Evolutionary conservation across 2,113 vertebrate genomes (phyloP), one percentile per base, ranked within the genome.

Genomic region (Craseonycteris thonglongyai): DNA sequence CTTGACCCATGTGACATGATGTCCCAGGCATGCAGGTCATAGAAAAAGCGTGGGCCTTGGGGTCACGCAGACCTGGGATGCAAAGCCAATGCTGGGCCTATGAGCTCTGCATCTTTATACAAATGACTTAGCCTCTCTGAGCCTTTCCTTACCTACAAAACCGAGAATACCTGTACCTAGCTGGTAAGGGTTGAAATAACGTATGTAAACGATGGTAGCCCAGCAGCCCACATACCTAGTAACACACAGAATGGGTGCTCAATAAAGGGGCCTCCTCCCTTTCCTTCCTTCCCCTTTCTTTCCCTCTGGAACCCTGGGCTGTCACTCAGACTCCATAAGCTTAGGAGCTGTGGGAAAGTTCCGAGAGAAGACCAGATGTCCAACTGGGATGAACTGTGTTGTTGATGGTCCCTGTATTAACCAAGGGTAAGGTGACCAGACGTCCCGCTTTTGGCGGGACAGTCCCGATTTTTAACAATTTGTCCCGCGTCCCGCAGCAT

Each of bases 61-160:
- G 8, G 5, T 58, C 22, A 47, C 71, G 6, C 66, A 61, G 59
- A n/a, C 28, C 22, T 30, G 22, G 45, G 35, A 28, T 78, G 13
- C 19, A 56, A 72, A 89, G 26, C 11, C 3, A 0, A 71, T n/a
- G 42, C 26, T 49, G 45, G 15, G 19, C 19, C 10, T 56, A 33
- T 3, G 24, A 81, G 11, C 51, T 89, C 87, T 78, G 35, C 26
- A 14, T 72, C 78, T 24, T 88, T 24, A 56, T 59, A 12, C 7
- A 83, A 59, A 59, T 83, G 24, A 54, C 42, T 66, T 84, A 38
- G 66, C 40, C 56, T 93, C 63, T 95, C 63, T 54, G 59, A 81
- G 59, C 26, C 47, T 95, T 80, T 93, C 30, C 15, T 84, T 42
- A 19, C 26, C 58, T 66, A 30, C 56, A 71, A 59, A 69, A 84